Evolutionary conservation across 2,113 vertebrate species (phyloP), one percentile per base, ranked within the genome.

Genomic region (Leptobrachium ailaonicum): DNA sequence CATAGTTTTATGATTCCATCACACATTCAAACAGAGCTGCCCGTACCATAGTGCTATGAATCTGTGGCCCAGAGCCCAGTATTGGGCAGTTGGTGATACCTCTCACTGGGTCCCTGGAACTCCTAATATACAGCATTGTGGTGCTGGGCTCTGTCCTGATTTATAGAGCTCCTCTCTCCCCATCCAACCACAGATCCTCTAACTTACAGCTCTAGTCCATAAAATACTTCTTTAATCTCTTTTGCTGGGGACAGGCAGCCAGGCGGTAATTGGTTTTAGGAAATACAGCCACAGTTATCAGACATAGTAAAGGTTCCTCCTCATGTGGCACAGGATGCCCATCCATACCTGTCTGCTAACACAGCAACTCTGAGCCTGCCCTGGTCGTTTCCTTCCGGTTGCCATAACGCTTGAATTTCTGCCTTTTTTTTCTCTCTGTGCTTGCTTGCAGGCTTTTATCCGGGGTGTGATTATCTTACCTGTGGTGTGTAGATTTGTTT

Each of bases 221-320:
- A 76, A 76, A 76, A 76, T 53, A 66, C 7, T 13, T 40, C 74
- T 76, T 76, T 76, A 54, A 76, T 76, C 74, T 76, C 74, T 67
- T 20, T 54, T 43, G 20, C 45, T 14, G 20, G 74, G 74, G 74
- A 76, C 45, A 66, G 32, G 58, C 42, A 50, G 42, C 43, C 3
- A 6, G 12, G 74, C 74, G 45, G 74, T 76, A 76, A 76, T 76
- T 76, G 63, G 74, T 76, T 76, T 76, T 53, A 10, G 63, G 54
- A 76, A 76, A 76, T 76, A 76, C 63, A 32, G 40, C 44, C 74
- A n/a, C 62, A 42, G 43, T 66, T 50, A 66, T 41, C 74, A 63
- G 73, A 75, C 73, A 63, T 11, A 50, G 41, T 12, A 50, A 75
- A 75, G 67, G 8, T 45, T 42, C 6, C 6, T 74, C 20, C n/a